Base-by-base conservation (phyloP, 1,140 invertebrate genomes). In the Diorhabda carinulata region DNA sequence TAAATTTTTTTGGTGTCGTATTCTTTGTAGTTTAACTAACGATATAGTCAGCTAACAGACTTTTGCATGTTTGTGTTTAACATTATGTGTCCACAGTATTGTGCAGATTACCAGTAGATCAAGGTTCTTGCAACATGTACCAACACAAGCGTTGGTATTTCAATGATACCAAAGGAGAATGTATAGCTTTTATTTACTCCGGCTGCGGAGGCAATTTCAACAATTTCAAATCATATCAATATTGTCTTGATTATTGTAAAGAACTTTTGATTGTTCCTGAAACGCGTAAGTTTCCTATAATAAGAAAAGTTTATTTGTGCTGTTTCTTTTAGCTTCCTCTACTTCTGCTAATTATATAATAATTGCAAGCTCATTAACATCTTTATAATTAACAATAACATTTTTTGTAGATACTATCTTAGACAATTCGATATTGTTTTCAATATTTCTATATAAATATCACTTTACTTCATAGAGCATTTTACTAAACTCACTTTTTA, bases 151-250 rank as follows among this genome's bases (percentile, higher is more conserved):
- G 91, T 61, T 97, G 90, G 88, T 94, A 91, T 84, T 97, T 91
- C 81, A 90, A 96, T 78, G 83, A 86, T 67, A 84, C 86, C 61
- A 84, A 85, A 70, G 86, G 87, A 76, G 89, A 87, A 72, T 95
- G 93, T 79, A 82, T 90, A 66, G 84, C 87, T 45, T 95, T 95
- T 78, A 86, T 88, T 74, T 95, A 92, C 80, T 90, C 89, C 67
- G 93, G 93, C 80, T 91, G 90, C 80, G 85, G 87, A 79, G 90
- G 90, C n/a, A 93, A 93, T 81, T 85, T 85, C 70, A 94, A 94
- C 82, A 87, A 90, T 80, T 94, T 94, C 84, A 86, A 86, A 77
- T 88, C 81, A 57, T 90, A 88, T 80, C 87, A 91, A 77, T 83
- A 84, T 77, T 93, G 92, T 78, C 83, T 87, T 77, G 83, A 81